Base-by-base conservation (phyloP, 2,797 vertebrate genomes). In the Pygocentrus nattereri region DNA sequence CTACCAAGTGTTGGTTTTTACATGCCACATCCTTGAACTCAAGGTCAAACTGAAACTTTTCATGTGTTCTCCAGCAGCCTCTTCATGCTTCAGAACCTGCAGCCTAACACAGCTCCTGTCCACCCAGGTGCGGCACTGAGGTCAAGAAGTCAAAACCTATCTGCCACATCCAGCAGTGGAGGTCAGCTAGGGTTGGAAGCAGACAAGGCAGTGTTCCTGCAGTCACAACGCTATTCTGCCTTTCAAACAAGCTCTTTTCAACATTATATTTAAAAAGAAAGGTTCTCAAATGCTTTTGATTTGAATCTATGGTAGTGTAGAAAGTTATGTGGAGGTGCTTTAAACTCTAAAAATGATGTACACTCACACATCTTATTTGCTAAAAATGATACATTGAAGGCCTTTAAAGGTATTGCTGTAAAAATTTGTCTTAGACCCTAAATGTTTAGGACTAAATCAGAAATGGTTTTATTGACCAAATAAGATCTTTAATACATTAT, bases 131-230 rank as follows among this genome's bases (percentile, higher is more conserved):
- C 92, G 92, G 90, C 85, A 86, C 79, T 77, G 71, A 82, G 89
- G 88, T 91, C 91, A 88, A 73, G 89, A 80, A 89, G 93, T 92
- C 93, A 91, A 82, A 85, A 50, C 82, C 73, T 86, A 91, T 86
- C 93, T 94, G 93, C 93, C 93, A 93, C 92, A 92, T 94, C 89
- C 90, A 90, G 90, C 76, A 47, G 49, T 64, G 61, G 65, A 78
- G 84, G 84, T 68, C 71, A 79, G 71, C 79, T 72, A 19, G 74
- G 78, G 78, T 61, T 58, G 70, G 74, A 56, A 64, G 74, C 50
- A 58, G 59, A 70, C 49, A 68, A 58, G 82, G 47, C 81, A 86
- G 80, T 56, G 7, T 38, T 65, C 62, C 62, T 79, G 59, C 41
- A 38, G 52, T 44, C 76, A 52, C 25, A 31, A 69, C 34, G 67